Evolutionary conservation across 92 coral and sea anemone genomes (phyloP), one percentile per base, ranked within the genome.

Genomic region (Diadumene lineata): DNA sequence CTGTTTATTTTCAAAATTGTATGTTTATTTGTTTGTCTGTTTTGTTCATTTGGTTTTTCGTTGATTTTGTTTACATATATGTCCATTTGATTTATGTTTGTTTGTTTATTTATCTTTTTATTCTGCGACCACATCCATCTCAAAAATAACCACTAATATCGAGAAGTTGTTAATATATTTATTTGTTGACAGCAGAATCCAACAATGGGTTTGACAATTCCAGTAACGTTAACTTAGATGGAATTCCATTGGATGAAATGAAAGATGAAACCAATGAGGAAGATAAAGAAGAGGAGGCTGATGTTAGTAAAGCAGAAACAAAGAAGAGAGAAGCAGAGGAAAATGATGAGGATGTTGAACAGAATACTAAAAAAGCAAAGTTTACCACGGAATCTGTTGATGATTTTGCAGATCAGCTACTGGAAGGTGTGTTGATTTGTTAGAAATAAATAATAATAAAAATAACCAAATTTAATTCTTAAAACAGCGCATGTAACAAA

Each of bases 351-450:
- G 58, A 30, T 7, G 76, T 70, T 1, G 76, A 64, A 34, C 56
- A 68, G 28, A 34, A 58, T 24, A 71, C 86, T 1, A 80, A 84
- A 72, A 90, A 66, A 43, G 74, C 23, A 18, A 77, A 58, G 17
- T 71, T 86, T 58, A 77, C 50, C 24, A 88, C 81, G 7, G 96
- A 87, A 33, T 93, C 98, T 27, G 98, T 91, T 66, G 98, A 85
- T 24, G 98, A 93, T 32, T 93, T 93, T 88, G 98, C 98, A 26
- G 97, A 86, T 69, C 93, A 87, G 81, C 80, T 93, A 31, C 66
- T 93, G 63, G 98, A 93, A 92, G 98, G 98, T 91, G 55, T 3
- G 23, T n/a, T 2, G 16, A 58, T 1, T 58, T 58, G 3, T 58
- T 58, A n/a, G n/a, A n/a, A n/a, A n/a, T n/a, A n/a, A n/a, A n/a